phyloP scores from a whole-genome alignment of 2,888 invertebrate species.

The Aquatica leii region DNA sequence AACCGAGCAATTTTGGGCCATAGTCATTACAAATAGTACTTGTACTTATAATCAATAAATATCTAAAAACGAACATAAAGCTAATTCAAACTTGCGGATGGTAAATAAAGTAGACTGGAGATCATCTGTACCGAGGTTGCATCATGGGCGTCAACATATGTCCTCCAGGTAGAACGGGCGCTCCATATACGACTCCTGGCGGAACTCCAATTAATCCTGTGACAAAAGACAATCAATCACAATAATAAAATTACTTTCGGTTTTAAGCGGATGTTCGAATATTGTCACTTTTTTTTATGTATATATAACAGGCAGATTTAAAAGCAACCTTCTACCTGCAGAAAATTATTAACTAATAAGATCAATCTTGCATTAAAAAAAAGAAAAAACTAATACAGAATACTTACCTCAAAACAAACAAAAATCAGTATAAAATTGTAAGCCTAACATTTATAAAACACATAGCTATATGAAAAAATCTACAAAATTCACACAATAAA shows the following conservation, averaged over 20 bases:
- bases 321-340: conserved; percentile 27
- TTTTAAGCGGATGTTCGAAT: conserved; percentile 37
- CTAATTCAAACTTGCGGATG: conserved; percentile 58
- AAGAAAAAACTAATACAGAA: conserved; percentile 40
- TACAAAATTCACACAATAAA: conserved; percentile 52
- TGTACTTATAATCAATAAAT: conserved; percentile 23
- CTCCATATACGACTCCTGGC: conserved; percentile 60
- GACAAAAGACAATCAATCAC: conserved; percentile 45
- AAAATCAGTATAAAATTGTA: conserved; percentile 39
- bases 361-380: conserved; percentile 34
- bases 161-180: conserved; percentile 60
- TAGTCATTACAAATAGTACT: conserved; percentile 11
- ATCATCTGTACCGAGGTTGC: conserved; percentile 91
- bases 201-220: conserved; percentile 62
- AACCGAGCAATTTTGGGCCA: neutral
- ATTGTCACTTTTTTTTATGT: conserved; percentile 42
- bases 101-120: conserved; percentile 69
- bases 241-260: conserved; percentile 8
- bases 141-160: conserved; percentile 68
- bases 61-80: conserved; percentile 27
- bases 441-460: conserved; percentile 55
- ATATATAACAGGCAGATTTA: conserved; percentile 25
- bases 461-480: conserved; percentile 54
- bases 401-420: conserved; percentile 49
- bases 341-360: conserved; percentile 28